phyloP scores from a whole-genome alignment of 2,888 invertebrate species.

The Drosophila recens region DNA sequence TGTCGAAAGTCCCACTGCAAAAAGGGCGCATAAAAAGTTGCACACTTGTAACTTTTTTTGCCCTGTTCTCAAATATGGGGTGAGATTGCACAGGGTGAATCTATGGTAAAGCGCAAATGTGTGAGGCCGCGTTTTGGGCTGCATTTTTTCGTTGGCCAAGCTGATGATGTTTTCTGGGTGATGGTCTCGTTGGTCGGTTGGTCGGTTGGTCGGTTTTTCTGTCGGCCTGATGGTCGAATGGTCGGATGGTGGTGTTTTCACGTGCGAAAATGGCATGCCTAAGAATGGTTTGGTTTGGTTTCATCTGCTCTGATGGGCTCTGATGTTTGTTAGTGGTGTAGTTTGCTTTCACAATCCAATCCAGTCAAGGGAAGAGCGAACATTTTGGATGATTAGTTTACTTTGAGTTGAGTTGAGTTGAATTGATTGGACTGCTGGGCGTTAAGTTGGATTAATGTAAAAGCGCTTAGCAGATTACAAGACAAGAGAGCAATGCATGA shows the following conservation, averaged over 20 bases:
- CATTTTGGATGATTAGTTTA: conserved; percentile 64
- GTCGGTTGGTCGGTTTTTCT: background rate
- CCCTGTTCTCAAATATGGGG: background rate
- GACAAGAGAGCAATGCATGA: conserved; percentile 44
- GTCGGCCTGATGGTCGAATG: background rate
- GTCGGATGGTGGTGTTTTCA: conserved; percentile 34
- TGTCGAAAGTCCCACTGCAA: background rate
- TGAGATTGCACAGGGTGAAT: background rate
- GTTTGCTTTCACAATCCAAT: conserved; percentile 20
- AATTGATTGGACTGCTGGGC: conserved; percentile 18
- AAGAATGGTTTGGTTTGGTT: conserved; percentile 28
- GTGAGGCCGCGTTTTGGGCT: conserved; percentile 20
- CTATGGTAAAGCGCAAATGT: conserved; percentile 22
- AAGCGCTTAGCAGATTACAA: conserved; percentile 55
- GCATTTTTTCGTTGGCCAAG: conserved; percentile 24
- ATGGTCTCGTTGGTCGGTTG: conserved; percentile 18
- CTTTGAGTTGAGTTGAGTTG: conserved; percentile 28
- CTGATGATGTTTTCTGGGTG: conserved; percentile 38
- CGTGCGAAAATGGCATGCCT: conserved; percentile 51
- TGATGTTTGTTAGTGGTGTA: conserved; percentile 18
- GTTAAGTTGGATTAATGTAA: conserved; percentile 45
- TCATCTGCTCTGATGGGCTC: conserved; percentile 31
- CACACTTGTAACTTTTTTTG: conserved; percentile 39
- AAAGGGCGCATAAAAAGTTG: conserved; percentile 45
- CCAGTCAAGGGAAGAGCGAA: conserved; percentile 21